These are phyloP conservation scores for Paralichthys olivaceus DNA, from an alignment of 2,113 vertebrate species.

Conservation along the genomic window DNA sequence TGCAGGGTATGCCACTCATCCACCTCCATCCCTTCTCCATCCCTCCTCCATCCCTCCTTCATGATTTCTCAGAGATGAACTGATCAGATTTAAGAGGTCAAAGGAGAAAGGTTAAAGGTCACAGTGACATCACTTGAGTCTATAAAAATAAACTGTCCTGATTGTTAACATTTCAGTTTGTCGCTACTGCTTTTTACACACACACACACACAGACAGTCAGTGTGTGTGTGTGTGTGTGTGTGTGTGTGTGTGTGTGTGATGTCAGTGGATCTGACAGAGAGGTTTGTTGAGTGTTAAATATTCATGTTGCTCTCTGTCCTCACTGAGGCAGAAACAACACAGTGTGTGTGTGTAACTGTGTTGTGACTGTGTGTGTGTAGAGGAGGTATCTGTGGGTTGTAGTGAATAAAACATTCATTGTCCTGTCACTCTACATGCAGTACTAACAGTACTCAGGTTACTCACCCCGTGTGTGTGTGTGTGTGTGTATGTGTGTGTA, in stretches of 20 bases:
- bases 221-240: constrained; percentile 10
- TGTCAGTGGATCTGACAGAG: constrained; percentile 75
- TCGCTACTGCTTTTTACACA: background rate
- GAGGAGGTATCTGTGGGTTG: background rate
- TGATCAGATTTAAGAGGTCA: too few species aligned
- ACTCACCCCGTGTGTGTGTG: background rate
- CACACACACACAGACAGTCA: constrained; percentile 21
- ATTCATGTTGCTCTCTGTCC: constrained; percentile 65
- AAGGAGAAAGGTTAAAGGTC: background rate
- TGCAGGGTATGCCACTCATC: constrained; percentile 88
- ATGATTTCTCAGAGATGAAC: too few species aligned
- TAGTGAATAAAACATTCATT: background rate
- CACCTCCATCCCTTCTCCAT: background rate
- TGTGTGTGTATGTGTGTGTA: background rate
- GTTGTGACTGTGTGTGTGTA: constrained; percentile 28
- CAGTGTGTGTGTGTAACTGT: constrained; percentile 26
- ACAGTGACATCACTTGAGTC: background rate
- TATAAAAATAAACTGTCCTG: background rate
- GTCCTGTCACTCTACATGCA: background rate
- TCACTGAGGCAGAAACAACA: constrained; percentile 53
- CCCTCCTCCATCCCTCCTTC: background rate
- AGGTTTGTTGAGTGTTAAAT: constrained; percentile 75
- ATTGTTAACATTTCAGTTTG: background rate
- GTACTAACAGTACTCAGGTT: constrained; percentile 1
- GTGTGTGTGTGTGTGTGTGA: constrained; percentile 36